Percentiles rank a stretch among this genome's conserved stretches.
These are phyloP conservation scores for Linurgus olivaceus DNA, from an alignment of 2,797 vertebrate genomes.

Conservation along the genomic window DNA sequence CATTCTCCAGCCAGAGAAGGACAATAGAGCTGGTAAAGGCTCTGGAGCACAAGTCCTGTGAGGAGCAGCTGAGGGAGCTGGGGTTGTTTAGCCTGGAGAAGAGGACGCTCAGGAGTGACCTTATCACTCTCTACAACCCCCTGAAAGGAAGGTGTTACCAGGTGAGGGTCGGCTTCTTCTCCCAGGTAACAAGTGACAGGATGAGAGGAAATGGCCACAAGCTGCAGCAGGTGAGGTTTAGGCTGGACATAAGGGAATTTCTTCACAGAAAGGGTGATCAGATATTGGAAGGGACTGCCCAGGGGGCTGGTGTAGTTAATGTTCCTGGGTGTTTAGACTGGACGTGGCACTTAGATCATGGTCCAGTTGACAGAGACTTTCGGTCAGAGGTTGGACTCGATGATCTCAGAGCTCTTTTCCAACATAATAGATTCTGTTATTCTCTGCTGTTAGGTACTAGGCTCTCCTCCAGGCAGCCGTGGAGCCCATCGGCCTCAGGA, in stretches of 20 bases:
- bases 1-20: not conserved
- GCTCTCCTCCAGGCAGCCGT: too few relatives aligned
- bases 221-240: not conserved
- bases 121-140: not conserved
- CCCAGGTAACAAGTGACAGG: not conserved
- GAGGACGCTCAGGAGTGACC: not conserved
- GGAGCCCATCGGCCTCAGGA: too few relatives aligned
- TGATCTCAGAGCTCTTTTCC: not conserved
- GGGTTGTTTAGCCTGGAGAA: not conserved
- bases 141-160: too few relatives aligned
- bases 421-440: too few relatives aligned
- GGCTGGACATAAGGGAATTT: not conserved
- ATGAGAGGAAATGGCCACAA: not conserved
- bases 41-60: not conserved
- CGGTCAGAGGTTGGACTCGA: too few relatives aligned
- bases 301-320: too few relatives aligned
- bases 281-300: too few relatives aligned
- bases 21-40: too few relatives aligned
- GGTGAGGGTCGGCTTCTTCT: not conserved
- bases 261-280: not conserved
- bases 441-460: too few relatives aligned
- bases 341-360: not conserved
- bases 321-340: not conserved
- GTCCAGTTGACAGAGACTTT: not conserved
- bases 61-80: not conserved